Percentiles rank a stretch among this genome's conserved stretches.
These are phyloP conservation scores for Acomys russatus DNA, from an alignment of 2,797 vertebrate genomes.

Conservation along the genomic window DNA sequence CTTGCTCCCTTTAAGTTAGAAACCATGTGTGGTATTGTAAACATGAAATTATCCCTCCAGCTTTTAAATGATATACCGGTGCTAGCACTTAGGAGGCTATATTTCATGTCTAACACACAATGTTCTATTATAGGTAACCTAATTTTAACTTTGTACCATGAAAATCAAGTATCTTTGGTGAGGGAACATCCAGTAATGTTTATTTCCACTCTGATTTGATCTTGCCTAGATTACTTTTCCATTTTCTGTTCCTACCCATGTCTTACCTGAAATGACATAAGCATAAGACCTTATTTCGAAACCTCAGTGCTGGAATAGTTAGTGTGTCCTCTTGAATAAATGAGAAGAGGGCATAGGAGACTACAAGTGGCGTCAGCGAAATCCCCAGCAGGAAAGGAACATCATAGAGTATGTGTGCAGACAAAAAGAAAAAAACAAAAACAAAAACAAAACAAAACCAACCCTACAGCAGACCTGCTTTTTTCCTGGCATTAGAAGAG, in stretches of 20 bases:
- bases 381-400: constrained; percentile 28
- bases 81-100: constrained; percentile 11
- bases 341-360: constrained; percentile 25
- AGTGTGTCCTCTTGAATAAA: constrained; percentile 62
- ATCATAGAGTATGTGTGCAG: constrained; percentile 9
- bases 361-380: not conserved
- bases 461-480: not conserved
- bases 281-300: constrained; percentile 56
- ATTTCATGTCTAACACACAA: not conserved
- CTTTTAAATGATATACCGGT: not conserved
- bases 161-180: constrained; percentile 46
- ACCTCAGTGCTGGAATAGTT: constrained; percentile 23
- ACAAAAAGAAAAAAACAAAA: not conserved
- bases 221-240: constrained; percentile 25
- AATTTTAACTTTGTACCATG: constrained; percentile 42
- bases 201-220: not conserved
- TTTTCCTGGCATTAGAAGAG: constrained; percentile 33
- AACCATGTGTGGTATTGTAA: not conserved
- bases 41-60: not conserved
- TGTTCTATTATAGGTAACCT: not conserved
- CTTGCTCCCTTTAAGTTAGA: not conserved
- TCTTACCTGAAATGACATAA: constrained; percentile 60
- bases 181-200: not conserved
- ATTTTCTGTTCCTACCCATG: constrained; percentile 36
- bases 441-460: too few relatives aligned